Evolutionary conservation across 2,888 invertebrate genomes (phyloP), one percentile per base, ranked within the genome.

Genomic region (Morinoia aosen): DNA sequence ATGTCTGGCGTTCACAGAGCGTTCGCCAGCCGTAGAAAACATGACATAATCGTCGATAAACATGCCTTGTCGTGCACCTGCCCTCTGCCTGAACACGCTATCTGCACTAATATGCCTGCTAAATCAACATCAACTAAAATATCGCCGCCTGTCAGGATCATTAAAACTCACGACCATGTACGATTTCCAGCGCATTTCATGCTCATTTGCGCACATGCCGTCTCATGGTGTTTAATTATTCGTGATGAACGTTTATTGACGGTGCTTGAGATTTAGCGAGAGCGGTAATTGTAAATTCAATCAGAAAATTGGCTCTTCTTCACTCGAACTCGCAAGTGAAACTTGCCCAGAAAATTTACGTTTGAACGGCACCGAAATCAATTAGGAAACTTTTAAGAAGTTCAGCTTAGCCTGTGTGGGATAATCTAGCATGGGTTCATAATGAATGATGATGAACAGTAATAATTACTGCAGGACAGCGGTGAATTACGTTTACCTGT

Each of bases 71-170:
- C 93, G 93, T 93, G 93, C 39, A 12, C n/a, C 25, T 8, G 48
- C 56, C 12, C 56, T 48, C 57, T 33, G 57, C 93, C 56, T 93
- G 93, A 57, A 16, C 93, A 93, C 56, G 93, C 33, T 57, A 93
- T 16, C 57, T n/a, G 56, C 57, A 48, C 93, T 93, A 93, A 93
- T 93, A 48, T 93, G 57, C 57, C 57, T 48, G 93, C 57, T 93
- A 93, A 93, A 93, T 93, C 93, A 93, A 93, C 93, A 93, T 93
- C 57, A 33, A 33, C 8, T n/a, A 57, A 56, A 57, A 93, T 93
- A 93, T 57, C 58, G 33, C 56, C 33, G 93, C 93, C 57, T 93
- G 93, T 93, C 93, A 33, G 57, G 25, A 57, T 93, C 57, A 93
- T 90, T 90, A 90, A 48, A 90, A 48, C 90, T 90, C 40, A 40